Base-by-base conservation (phyloP, 2,888 invertebrate species). In the Melitaea athalia region DNA sequence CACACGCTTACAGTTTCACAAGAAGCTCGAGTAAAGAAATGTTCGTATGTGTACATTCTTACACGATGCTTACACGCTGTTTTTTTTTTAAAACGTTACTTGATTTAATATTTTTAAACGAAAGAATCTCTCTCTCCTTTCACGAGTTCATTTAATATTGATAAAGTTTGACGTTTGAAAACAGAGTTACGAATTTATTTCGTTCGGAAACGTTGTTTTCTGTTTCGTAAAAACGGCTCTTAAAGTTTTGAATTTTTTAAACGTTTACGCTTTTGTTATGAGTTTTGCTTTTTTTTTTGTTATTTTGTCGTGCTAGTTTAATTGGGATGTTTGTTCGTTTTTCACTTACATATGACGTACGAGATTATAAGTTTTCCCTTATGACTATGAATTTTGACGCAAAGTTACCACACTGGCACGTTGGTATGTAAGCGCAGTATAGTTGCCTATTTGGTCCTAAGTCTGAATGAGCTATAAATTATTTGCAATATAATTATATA, bases 1-100 rank as follows among this genome's bases (percentile, higher is more conserved):
- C 75, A 78, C 79, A 80, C 78, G 80, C 76, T 80, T 78, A 80
- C 74, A 79, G 79, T 77, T 74, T 71, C 72, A 74, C 68, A 67
- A 72, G 67, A 72, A 17, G 33, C 55, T 33, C 14, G 57, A 42
- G 15, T 42, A 42, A 42, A 63, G 42, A 52, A 70, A 64, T 65
- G 57, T 63, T 69, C 53, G 67, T 64, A 66, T 66, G 66, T 61
- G 66, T 5, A 24, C 33, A 63, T 59, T 59, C 43, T 45, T 59
- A 63, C 43, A 63, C 63, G 38, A 42, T n/a, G 38, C 57, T 57
- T 57, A 57, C 57, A 57, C 57, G 42, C 17, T 62, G 61, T 61
- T 53, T 55, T 11, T 55, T 55, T 61, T 61, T 11, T 5, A 11
- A 7, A 45, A 60, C 45, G 15, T 52, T 66, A 61, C 42, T 50